Conservation (phyloP, 1,140 invertebrate genomes). For the Cyrtorhinus lividipennis region DNA sequence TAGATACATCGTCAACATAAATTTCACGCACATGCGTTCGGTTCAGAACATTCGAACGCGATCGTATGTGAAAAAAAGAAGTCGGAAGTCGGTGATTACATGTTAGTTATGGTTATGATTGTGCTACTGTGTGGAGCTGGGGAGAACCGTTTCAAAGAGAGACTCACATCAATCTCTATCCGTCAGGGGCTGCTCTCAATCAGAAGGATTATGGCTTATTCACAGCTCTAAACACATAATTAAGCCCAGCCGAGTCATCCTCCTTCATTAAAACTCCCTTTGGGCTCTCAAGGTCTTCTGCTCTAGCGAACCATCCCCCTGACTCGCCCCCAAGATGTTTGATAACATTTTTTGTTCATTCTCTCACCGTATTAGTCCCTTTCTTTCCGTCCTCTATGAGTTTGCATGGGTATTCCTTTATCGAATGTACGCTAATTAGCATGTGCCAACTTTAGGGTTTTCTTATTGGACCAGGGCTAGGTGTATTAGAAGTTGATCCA, state of each 20-base stretch:
- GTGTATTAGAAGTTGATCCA: too few species aligned
- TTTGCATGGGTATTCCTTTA: too few species aligned
- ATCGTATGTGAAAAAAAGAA: too few species aligned
- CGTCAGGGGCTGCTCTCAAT: slow-evolving; percentile 16
- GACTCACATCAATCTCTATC: slow-evolving; percentile 18
- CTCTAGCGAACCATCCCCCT: neutral
- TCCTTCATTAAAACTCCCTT: slow-evolving; percentile 14
- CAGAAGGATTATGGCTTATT: slow-evolving; percentile 19
- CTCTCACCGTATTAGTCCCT: too few species aligned
- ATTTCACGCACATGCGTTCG: too few species aligned
- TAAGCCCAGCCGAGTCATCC: slow-evolving; percentile 12
- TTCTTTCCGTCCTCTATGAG: too few species aligned
- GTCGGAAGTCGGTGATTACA: slow-evolving; percentile 8
- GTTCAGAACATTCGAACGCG: too few species aligned
- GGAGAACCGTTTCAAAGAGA: too few species aligned
- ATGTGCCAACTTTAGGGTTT: too few species aligned
- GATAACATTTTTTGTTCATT: slow-evolving; percentile 3
- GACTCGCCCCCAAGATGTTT: neutral
- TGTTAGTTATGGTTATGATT: slow-evolving; percentile 16
- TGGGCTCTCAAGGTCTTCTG: neutral
- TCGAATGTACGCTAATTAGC: too few species aligned
- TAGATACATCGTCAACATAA: too few species aligned
- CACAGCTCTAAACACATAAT: slow-evolving; percentile 15
- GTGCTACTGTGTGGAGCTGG: slow-evolving; percentile 1
- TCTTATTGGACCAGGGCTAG: too few species aligned